Percentiles rank a stretch among this genome's conserved stretches.
phyloP scores from a whole-genome alignment of 2,113 vertebrate genomes.

The Paramormyrops kingsleyae region DNA sequence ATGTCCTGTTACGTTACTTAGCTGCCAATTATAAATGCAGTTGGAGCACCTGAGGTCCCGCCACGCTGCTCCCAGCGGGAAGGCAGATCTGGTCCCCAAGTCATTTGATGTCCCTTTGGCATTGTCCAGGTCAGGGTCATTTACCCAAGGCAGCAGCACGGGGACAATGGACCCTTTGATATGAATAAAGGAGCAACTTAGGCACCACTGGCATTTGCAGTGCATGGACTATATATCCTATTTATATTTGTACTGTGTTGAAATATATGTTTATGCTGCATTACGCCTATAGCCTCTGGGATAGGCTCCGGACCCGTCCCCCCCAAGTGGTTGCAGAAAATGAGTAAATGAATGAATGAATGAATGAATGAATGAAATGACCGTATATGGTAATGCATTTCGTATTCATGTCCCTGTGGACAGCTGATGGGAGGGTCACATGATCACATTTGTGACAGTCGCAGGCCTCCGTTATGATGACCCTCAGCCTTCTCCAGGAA shows the following conservation, averaged over 20 bases:
- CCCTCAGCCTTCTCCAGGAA: background rate
- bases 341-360: background rate
- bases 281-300: background rate
- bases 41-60: background rate
- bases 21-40: background rate
- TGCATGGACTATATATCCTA: background rate
- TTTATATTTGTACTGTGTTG: background rate
- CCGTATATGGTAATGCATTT: background rate
- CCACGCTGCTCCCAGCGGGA: background rate
- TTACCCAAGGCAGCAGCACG: background rate
- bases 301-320: background rate
- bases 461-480: background rate
- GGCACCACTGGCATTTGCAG: background rate
- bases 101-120: background rate
- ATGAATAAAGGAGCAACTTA: background rate
- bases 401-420: background rate
- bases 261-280: background rate
- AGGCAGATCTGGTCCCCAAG: background rate
- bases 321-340: background rate
- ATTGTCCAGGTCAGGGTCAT: background rate
- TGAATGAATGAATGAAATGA: background rate
- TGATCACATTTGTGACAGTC: background rate
- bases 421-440: background rate
- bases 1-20: background rate
- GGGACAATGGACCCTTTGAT: background rate